Evolutionary conservation across 2,797 vertebrate species (phyloP).

Genomic region (Kryptopterus vitreolus): DNA sequence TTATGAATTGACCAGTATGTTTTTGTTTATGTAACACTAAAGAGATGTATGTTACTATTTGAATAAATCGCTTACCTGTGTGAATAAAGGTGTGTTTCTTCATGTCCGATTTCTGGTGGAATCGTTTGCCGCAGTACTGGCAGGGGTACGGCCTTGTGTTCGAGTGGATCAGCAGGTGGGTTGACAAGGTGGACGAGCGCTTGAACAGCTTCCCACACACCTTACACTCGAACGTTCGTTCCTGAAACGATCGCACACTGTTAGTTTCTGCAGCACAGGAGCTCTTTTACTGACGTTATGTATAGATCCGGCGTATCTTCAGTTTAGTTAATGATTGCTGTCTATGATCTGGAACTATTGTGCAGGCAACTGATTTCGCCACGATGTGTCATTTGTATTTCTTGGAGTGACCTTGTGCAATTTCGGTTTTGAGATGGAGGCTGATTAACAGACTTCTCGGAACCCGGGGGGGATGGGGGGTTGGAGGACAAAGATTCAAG

Average conservation of each 20-base stretch:
- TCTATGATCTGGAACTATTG: background rate
- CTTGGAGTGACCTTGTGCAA: background rate
- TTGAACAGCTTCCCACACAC: constrained; percentile 74
- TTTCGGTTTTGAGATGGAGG: background rate
- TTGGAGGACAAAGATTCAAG: background rate
- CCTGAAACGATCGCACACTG: constrained; percentile 20
- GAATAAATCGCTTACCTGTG: constrained; percentile 51
- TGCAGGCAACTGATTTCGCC: background rate
- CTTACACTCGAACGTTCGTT: constrained; percentile 66
- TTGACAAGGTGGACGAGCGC: constrained; percentile 72
- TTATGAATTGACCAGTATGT: background rate
- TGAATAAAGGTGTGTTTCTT: constrained; percentile 83
- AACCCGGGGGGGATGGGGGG: no score
- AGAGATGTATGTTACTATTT: background rate
- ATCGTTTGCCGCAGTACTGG: constrained; percentile 73
- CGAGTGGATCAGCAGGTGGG: constrained; percentile 76
- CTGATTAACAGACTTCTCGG: constrained; percentile 18
- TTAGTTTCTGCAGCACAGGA: background rate
- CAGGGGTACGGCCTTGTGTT: constrained; percentile 73
- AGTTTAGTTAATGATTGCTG: background rate
- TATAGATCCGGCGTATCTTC: background rate
- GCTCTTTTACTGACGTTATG: background rate
- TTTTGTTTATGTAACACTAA: background rate
- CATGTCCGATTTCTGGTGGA: constrained; percentile 83
- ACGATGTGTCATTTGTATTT: background rate